Conservation (phyloP, 2,113 vertebrate genomes). For the Manacus vitellinus region DNA sequence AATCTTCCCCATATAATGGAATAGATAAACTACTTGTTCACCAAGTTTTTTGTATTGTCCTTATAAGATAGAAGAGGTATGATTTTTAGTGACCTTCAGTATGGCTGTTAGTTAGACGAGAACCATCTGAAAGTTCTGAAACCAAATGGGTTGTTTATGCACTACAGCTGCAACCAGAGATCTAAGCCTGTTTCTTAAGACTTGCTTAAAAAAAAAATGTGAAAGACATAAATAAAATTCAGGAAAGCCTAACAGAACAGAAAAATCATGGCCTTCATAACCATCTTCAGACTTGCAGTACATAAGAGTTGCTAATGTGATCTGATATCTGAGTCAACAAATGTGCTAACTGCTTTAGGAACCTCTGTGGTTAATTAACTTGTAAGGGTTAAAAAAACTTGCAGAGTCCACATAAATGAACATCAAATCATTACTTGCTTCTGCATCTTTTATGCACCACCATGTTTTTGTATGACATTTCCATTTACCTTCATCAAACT, state of each 20-base stretch:
- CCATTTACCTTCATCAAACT: not conserved
- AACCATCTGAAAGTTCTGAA: not conserved
- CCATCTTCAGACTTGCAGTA: not conserved
- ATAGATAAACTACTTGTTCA: not conserved
- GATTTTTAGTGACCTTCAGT: not conserved
- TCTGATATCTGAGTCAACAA: not conserved
- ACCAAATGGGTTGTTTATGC: not conserved
- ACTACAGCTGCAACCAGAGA: not conserved
- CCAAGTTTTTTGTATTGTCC: not conserved
- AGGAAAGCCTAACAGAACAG: not conserved
- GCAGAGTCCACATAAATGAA: not conserved
- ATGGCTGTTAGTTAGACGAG: not conserved
- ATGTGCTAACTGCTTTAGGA: not conserved
- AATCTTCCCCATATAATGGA: not conserved
- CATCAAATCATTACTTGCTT: not conserved
- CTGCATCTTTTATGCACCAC: not conserved
- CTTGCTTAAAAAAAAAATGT: not conserved
- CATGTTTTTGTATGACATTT: not conserved
- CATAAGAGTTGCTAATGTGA: not conserved
- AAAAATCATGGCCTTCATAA: not conserved
- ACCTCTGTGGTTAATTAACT: not conserved
- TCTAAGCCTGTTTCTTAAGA: not conserved
- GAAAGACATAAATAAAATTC: not conserved
- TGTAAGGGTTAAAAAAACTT: not conserved
- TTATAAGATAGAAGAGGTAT: not conserved